These are phyloP conservation scores for Maniola hyperantus DNA, from an alignment of 2,888 invertebrate genomes.

Conservation along the genomic window DNA sequence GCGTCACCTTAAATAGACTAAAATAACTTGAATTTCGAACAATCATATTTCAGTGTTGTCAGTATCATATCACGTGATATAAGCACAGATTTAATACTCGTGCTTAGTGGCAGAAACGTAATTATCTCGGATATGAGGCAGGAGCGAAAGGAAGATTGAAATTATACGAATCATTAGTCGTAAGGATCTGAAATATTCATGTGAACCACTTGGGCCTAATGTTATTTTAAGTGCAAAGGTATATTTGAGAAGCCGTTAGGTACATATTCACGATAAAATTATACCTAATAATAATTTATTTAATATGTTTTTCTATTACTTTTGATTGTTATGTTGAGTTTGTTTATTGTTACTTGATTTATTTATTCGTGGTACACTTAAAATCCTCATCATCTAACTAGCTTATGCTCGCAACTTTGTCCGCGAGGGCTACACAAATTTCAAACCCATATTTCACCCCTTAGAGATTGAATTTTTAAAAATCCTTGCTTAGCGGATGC, in stretches of 20 bases:
- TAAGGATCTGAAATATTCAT: constrained; percentile 8
- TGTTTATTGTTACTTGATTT: too few species aligned
- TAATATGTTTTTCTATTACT: too few species aligned
- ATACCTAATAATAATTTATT: too few species aligned
- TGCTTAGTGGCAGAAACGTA: neutral
- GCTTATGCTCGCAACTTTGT: too few species aligned
- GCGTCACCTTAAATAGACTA: too few species aligned
- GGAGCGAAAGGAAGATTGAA: neutral
- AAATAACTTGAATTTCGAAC: neutral
- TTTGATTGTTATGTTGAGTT: too few species aligned
- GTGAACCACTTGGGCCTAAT: neutral
- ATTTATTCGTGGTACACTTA: too few species aligned
- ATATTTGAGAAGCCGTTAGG: neutral
- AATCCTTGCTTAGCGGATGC: too few species aligned
- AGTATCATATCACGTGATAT: constrained; percentile 4
- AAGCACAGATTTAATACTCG: neutral
- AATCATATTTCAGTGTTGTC: neutral
- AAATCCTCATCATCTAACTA: too few species aligned
- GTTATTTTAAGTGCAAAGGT: neutral
- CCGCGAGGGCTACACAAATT: too few species aligned
- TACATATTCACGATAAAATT: neutral
- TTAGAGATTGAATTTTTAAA: too few species aligned
- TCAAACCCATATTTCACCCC: too few species aligned
- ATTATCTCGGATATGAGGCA: neutral
- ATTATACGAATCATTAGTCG: constrained; percentile 1